A percentile compares a stretch with the other conserved stretches of the same genome.
Conservation (phyloP, 2,113 vertebrate genomes). For the Channa argus region DNA sequence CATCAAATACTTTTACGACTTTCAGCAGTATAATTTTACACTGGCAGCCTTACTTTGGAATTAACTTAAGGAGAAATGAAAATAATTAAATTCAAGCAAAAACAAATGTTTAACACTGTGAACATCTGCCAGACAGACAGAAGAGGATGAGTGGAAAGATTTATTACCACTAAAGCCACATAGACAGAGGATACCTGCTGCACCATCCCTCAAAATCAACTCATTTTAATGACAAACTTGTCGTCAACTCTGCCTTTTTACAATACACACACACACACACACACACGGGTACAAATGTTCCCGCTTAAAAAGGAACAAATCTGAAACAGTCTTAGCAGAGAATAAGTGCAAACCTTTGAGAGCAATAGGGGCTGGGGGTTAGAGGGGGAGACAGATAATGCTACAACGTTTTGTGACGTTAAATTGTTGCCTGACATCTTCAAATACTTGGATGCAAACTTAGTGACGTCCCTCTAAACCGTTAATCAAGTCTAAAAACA, state of each 20-base stretch:
- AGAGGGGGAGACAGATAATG: slow-evolving; percentile 9
- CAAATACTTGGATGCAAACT: neutral
- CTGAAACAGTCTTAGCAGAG: slow-evolving; percentile 57
- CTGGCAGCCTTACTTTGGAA: no score
- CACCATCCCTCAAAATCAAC: slow-evolving; percentile 24
- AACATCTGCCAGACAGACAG: slow-evolving; percentile 6
- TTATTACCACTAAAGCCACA: slow-evolving; percentile 70
- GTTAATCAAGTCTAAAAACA: neutral
- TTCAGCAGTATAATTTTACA: no score
- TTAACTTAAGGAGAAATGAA: no score
- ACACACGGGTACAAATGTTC: slow-evolving; percentile 6
- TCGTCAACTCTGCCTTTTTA: slow-evolving; percentile 9
- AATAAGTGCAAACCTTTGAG: slow-evolving; percentile 44
- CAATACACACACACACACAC: slow-evolving; percentile 11
- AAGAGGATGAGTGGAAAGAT: slow-evolving; percentile 52
- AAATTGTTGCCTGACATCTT: neutral
- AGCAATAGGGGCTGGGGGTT: neutral
- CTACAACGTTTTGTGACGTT: neutral
- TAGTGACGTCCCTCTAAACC: no score
- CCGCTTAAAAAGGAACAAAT: neutral
- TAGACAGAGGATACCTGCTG: slow-evolving; percentile 13
- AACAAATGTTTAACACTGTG: neutral
- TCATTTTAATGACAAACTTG: neutral
- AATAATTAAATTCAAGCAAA: no score
- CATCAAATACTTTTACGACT: no score